Evolutionary conservation across 53 echinoderm and acorn worm genomes (phyloP), one percentile per base, ranked within the genome.

Genomic region (Apostichopus leukothele): DNA sequence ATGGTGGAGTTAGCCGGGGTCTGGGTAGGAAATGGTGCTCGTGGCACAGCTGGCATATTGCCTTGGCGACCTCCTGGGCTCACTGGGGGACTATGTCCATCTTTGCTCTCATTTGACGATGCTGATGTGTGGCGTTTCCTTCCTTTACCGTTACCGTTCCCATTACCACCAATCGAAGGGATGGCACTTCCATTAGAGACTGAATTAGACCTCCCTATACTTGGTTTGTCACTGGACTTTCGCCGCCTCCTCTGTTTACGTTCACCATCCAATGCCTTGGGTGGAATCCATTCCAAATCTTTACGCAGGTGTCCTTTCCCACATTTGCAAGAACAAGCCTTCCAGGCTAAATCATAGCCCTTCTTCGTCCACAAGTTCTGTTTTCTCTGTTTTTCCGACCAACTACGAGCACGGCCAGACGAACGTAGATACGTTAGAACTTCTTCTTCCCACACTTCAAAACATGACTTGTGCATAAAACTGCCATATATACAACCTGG

Each of bases 361-460:
- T 99, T 99, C 93, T 99, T 99, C 52, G 99, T 99, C 99, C 99
- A 99, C 78, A 99, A 76, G 68, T 99, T 99, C 67, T 99, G 99
- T 22, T 96, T 94, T 59, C 99, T 90, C 89, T 99, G 99, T 84
- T 99, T 99, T 83, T 99, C 99, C 1, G 99, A 99, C 99, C 99
- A 99, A 86, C 99, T 99, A 9, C 96, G 88, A 5, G 96, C 96
- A 22, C 99, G 92, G 60, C 99, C 99, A 79, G 96, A 99, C 71
- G 96, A 96, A 20, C 99, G 94, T 67, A 99, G 87, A 90, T 93
- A 99, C 10, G 96, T 96, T 19, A 99, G 86, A 55, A 99, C 96
- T 83, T 96, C 96, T 74, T 99, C 96, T 76, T 99, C 99, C 96
- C 96, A 99, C 19, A 89, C 60, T 60, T 93, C 90, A 76, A 99